Evolutionary conservation across 2,888 invertebrate species (phyloP).

Genomic region (Drosophila niveifrons): DNA sequence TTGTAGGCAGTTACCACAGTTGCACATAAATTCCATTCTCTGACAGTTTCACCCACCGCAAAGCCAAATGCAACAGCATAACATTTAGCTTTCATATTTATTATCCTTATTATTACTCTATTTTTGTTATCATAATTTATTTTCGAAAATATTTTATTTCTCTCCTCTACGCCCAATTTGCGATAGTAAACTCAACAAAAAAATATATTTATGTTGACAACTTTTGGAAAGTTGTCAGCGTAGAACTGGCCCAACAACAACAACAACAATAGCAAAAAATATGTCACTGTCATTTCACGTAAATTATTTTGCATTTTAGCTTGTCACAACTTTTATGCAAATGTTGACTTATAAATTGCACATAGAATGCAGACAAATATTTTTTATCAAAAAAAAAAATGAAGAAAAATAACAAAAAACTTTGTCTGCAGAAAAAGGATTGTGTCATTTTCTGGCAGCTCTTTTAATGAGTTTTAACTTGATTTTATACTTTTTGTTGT

Average conservation of each 20-base stretch:
- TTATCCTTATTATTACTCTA: slow-evolving; percentile 11
- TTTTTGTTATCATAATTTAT: slow-evolving; percentile 12
- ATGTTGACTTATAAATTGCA: slow-evolving; percentile 49
- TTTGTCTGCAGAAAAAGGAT: slow-evolving; percentile 4
- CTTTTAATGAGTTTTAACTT: slow-evolving; percentile 50
- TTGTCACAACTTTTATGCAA: slow-evolving; percentile 67
- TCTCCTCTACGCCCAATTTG: slow-evolving; percentile 17
- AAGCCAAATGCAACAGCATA: slow-evolving; percentile 35
- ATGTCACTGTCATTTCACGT: slow-evolving; percentile 41
- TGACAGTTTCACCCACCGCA: slow-evolving; percentile 48
- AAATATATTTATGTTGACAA: slow-evolving; percentile 10
- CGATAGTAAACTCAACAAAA: background rate
- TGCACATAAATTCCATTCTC: slow-evolving; percentile 61
- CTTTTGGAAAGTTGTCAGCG: slow-evolving; percentile 32
- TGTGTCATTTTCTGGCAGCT: slow-evolving; percentile 19
- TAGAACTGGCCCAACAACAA: slow-evolving; percentile 2
- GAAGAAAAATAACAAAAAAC: no score
- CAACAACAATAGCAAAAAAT: no score
- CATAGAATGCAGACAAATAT: slow-evolving; percentile 14
- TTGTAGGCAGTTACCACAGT: slow-evolving; percentile 41
- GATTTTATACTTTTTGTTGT: background rate
- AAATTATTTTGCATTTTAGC: slow-evolving; percentile 59
- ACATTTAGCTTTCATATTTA: slow-evolving; percentile 25
- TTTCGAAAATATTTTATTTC: slow-evolving; percentile 38
- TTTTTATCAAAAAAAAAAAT: no score